Percentiles rank a stretch among this genome's conserved stretches.
Conservation (phyloP, 2,888 invertebrate species). For the Leucozona laternaria region DNA sequence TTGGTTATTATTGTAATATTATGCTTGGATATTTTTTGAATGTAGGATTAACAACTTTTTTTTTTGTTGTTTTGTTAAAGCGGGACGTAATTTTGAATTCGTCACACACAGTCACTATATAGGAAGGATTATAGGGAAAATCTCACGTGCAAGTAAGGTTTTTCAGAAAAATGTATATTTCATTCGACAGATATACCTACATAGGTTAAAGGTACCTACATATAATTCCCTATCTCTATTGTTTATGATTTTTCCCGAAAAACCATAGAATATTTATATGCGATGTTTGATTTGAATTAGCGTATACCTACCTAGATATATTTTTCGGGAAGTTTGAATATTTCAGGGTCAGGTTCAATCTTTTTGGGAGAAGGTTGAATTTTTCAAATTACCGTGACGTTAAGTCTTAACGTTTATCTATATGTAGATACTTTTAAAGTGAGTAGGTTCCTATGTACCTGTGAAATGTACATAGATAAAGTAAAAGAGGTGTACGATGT, state of each 20-base stretch:
- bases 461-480: slow-evolving; percentile 1
- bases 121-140: slow-evolving; percentile 73
- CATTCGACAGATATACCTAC: slow-evolving; percentile 2
- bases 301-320: neutral
- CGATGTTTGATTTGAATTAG: slow-evolving; percentile 54
- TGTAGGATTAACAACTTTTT: slow-evolving; percentile 9
- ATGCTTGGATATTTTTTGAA: slow-evolving; percentile 47
- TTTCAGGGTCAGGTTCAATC: slow-evolving; percentile 61
- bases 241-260: slow-evolving; percentile 42
- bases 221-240: slow-evolving; percentile 33
- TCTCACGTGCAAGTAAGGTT: slow-evolving; percentile 53
- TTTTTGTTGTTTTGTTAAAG: slow-evolving; percentile 1
- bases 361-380: neutral
- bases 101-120: slow-evolving; percentile 56
- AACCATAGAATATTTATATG: slow-evolving; percentile 20
- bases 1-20: slow-evolving; percentile 65
- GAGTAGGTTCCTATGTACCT: slow-evolving; percentile 26
- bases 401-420: slow-evolving; percentile 6
- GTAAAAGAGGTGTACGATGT: neutral
- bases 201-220: too few relatives aligned
- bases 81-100: slow-evolving; percentile 69
- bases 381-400: slow-evolving; percentile 56
- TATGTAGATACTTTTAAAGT: slow-evolving; percentile 4
- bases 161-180: slow-evolving; percentile 20
- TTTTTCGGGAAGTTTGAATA: slow-evolving; percentile 37